Percentiles rank a stretch among this genome's conserved stretches.
These are phyloP conservation scores for Leucophenga varia DNA, from an alignment of 1,140 invertebrate genomes.

Conservation along the genomic window DNA sequence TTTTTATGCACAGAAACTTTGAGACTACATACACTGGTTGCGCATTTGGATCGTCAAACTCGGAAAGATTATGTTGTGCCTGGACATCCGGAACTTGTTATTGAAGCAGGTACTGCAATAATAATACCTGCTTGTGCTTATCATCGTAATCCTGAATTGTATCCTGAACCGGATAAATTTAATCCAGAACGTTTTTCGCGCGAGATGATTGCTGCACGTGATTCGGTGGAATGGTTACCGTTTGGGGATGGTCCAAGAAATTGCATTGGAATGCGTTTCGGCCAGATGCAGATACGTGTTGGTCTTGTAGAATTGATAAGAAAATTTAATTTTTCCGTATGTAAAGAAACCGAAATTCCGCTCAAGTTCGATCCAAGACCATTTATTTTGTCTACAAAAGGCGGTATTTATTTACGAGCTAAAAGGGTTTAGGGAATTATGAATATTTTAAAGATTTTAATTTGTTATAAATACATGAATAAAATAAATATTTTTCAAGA, in stretches of 20 bases:
- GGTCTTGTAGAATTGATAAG: conserved; percentile 29
- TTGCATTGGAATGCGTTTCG: conserved; percentile 58
- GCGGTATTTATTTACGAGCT: background rate
- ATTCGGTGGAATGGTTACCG: conserved; percentile 57
- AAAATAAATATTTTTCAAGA: no score
- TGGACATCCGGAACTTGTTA: conserved; percentile 11
- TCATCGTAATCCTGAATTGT: conserved; percentile 64
- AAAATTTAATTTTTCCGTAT: conserved; percentile 11
- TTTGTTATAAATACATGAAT: no score
- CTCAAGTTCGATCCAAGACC: background rate
- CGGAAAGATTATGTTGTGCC: conserved; percentile 41
- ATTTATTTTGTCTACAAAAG: background rate
- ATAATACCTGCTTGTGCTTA: conserved; percentile 59
- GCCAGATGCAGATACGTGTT: conserved; percentile 52
- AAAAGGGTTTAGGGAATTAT: background rate
- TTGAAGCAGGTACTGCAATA: conserved; percentile 51
- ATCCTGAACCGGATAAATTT: conserved; percentile 65
- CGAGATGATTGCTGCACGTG: conserved; percentile 55
- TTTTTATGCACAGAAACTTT: conserved; percentile 15
- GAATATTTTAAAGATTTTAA: no score
- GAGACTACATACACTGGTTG: conserved; percentile 54
- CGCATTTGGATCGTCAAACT: conserved; percentile 18
- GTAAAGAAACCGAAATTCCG: conserved; percentile 13
- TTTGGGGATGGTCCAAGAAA: conserved; percentile 70
- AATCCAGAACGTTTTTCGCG: conserved; percentile 66